Base-by-base conservation (phyloP, 2,888 invertebrate genomes). In the Stenodera caucasica region DNA sequence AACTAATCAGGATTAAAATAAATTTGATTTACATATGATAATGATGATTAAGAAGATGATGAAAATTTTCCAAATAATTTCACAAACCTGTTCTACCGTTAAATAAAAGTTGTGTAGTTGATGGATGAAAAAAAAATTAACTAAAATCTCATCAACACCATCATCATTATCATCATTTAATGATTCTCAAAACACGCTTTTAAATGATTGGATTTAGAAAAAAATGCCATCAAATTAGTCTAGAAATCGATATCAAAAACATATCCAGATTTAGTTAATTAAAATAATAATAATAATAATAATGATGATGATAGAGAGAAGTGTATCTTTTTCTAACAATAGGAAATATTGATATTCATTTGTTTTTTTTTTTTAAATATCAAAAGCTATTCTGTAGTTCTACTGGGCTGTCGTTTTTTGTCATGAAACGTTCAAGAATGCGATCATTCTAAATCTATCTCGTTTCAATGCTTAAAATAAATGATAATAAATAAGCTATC, bases 391-490 rank as follows among this genome's bases (percentile, higher is more conserved):
- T 54, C 29, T 54, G 49, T 15, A 61, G 64, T 64, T 5, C 26
- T 26, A 5, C 5, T 26, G 59, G 53, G 66, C 67, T 67, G 64
- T 68, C 5, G 65, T n/a, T 68, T 68, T 67, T 68, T 68, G 67
- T 68, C 67, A 62, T 64, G 65, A 65, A 67, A 66, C 62, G 65
- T 57, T 62, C 55, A 67, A 67, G 69, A 69, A 69, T 69, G 67
- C 67, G 69, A 69, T 65, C 67, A 69, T 50, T 56, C 33, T 45
- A 26, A 23, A 18, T 61, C 63, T 53, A 53, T 56, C 55, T 60
- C 37, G 3, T 32, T 37, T 29, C 50, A 15, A 33, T 14, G 15
- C 8, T 37, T 8, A 37, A 15, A 15, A 14, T 3, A 8, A 15
- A 14, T 14, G 8, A 15, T 14, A 35, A n/a, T 35, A 35, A 37